These are phyloP conservation scores for Mesembrinibis cayennensis DNA, from an alignment of 2,113 vertebrate genomes.

Conservation along the genomic window DNA sequence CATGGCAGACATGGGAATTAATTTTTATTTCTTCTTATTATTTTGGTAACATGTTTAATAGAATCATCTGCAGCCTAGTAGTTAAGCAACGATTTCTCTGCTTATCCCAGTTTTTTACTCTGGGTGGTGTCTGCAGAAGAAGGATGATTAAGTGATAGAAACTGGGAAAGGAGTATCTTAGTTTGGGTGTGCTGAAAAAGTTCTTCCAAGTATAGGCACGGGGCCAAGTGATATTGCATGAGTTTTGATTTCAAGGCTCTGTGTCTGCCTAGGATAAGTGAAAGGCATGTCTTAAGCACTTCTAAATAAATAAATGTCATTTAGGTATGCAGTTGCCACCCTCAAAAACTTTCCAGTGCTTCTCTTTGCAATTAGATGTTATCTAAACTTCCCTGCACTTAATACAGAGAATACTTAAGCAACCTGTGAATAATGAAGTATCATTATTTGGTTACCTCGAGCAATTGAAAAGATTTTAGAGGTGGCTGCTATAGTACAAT, in stretches of 20 bases:
- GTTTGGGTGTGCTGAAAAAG: constrained; percentile 49
- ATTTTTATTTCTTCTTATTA: background rate
- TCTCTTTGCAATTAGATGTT: constrained; percentile 47
- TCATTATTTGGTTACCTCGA: background rate
- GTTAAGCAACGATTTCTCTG: background rate
- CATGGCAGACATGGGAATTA: background rate
- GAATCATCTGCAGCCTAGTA: background rate
- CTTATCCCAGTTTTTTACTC: background rate
- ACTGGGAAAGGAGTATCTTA: constrained; percentile 19
- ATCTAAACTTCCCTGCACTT: constrained; percentile 45
- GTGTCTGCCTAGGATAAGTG: constrained; percentile 37
- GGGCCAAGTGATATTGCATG: constrained; percentile 30
- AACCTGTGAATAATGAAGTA: background rate
- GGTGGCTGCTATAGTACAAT: background rate
- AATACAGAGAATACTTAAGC: constrained; percentile 22
- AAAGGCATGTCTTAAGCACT: constrained; percentile 48
- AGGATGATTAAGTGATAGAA: constrained; percentile 48
- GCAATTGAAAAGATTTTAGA: constrained; percentile 18
- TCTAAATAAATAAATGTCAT: constrained; percentile 62
- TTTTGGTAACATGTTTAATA: background rate
- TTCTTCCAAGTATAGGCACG: constrained; percentile 44
- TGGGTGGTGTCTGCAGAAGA: constrained; percentile 23
- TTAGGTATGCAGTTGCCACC: constrained; percentile 52
- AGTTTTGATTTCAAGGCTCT: constrained; percentile 45
- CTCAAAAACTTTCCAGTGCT: constrained; percentile 46